Conservation (phyloP, 2,888 invertebrate genomes). For the Noctua pronuba region DNA sequence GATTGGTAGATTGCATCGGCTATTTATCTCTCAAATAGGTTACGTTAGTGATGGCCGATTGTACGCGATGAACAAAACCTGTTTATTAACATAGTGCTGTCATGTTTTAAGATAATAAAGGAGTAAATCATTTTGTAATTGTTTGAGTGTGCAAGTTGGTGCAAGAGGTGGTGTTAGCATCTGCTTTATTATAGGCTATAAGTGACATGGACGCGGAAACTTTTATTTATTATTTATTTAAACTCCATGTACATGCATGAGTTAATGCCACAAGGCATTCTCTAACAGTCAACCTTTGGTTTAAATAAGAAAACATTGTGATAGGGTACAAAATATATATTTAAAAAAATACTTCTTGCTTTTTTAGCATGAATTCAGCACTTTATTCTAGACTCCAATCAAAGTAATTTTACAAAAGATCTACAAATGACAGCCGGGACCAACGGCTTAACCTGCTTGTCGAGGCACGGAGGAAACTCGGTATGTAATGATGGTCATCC, state of each 20-base stretch:
- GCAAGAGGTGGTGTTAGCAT: neutral
- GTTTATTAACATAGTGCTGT: slow-evolving; percentile 53
- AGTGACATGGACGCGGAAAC: neutral
- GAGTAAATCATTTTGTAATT: slow-evolving; percentile 37
- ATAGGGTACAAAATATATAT: no score
- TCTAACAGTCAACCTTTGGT: no score
- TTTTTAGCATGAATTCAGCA: neutral
- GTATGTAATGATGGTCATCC: no score
- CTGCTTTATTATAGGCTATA: neutral
- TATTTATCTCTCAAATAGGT: slow-evolving; percentile 58
- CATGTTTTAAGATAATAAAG: slow-evolving; percentile 48
- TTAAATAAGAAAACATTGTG: no score
- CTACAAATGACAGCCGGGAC: no score
- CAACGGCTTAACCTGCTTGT: no score
- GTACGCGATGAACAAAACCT: slow-evolving; percentile 48
- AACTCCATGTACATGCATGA: no score
- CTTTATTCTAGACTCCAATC: neutral
- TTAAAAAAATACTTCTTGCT: no score
- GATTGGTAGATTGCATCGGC: slow-evolving; percentile 53
- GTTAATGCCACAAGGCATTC: no score
- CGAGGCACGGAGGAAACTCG: no score
- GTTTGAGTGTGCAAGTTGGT: neutral
- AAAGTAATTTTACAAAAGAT: neutral
- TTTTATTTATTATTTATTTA: no score
- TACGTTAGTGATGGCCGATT: slow-evolving; percentile 28